Conservation (phyloP, 2,797 vertebrate genomes). For the Acanthis flammea region DNA sequence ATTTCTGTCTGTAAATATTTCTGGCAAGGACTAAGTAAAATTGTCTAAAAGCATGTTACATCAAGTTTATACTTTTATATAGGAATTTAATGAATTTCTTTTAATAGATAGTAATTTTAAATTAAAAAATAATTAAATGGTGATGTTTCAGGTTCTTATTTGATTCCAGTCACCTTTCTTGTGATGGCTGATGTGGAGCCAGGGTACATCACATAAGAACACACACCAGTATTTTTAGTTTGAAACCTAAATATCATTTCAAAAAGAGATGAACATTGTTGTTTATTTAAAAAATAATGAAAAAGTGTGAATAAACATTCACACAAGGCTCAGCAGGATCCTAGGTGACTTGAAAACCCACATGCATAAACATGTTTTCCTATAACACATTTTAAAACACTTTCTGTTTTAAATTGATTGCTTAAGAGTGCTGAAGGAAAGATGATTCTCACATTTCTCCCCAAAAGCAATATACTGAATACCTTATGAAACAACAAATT, state of each 20-base stretch:
- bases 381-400: not conserved
- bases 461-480: not conserved
- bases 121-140: not conserved
- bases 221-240: not conserved
- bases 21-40: not conserved
- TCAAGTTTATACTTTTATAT: not conserved
- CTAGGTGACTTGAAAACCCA: not conserved
- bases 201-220: rapidly evolving
- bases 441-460: not conserved
- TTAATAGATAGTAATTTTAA: not conserved
- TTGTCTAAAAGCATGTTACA: not conserved
- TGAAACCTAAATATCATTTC: not conserved
- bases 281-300: not conserved
- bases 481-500: not conserved
- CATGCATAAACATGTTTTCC: not conserved
- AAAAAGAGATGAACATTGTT: not conserved
- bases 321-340: not conserved
- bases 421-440: not conserved
- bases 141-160: not conserved
- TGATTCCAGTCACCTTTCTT: not conserved
- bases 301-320: not conserved
- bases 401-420: not conserved
- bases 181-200: not conserved
- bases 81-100: not conserved
- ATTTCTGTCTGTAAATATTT: not conserved